Conservation (phyloP, 2,113 vertebrate species). For the Hiodon alosoides region DNA sequence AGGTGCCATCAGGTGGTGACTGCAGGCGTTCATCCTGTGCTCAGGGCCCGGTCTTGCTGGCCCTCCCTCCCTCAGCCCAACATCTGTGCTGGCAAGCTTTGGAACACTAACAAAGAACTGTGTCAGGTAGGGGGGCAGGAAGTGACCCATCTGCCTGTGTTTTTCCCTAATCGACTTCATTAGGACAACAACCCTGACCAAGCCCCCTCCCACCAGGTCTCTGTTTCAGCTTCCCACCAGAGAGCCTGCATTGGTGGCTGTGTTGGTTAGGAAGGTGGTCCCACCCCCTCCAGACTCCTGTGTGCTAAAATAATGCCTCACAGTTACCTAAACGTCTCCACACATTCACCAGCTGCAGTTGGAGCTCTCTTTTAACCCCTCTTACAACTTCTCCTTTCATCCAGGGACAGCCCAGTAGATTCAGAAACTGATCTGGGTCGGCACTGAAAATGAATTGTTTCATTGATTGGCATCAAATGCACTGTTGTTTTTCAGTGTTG, state of each 20-base stretch:
- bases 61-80: slow-evolving; percentile 4
- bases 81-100: slow-evolving; percentile 25
- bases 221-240: slow-evolving; percentile 31
- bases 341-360: no score
- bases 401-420: no score
- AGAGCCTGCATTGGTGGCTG: background rate
- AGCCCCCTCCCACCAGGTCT: slow-evolving; percentile 34
- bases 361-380: no score
- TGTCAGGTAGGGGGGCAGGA: slow-evolving; percentile 18
- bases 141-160: slow-evolving; percentile 46
- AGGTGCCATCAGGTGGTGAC: background rate
- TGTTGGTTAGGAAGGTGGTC: background rate
- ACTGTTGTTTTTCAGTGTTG: no score
- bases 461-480: no score
- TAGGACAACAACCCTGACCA: slow-evolving; percentile 46
- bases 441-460: no score
- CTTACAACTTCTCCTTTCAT: no score
- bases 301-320: background rate
- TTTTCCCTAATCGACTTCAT: slow-evolving; percentile 42
- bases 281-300: background rate
- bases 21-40: background rate
- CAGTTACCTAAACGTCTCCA: background rate
- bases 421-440: no score
- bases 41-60: background rate
- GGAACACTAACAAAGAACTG: slow-evolving; percentile 15